Conservation (phyloP, 2,888 invertebrate species). For the Ramazzottius varieornatus region DNA sequence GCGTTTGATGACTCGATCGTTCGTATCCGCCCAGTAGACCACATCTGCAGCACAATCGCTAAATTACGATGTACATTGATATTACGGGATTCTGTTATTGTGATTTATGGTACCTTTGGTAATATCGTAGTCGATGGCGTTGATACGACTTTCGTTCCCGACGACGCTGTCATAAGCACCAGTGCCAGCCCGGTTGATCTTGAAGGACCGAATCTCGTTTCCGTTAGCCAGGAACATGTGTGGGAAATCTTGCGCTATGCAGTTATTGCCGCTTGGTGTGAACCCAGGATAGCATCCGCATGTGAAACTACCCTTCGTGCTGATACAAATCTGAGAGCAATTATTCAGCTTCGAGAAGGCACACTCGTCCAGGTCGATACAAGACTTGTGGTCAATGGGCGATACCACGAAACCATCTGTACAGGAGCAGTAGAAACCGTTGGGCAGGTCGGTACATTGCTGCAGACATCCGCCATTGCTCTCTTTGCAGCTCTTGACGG, state of each 20-base stretch:
- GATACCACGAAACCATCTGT: constrained; percentile 13
- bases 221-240: constrained; percentile 43
- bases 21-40: constrained; percentile 83
- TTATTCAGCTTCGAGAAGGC: constrained; percentile 43
- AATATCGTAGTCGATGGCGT: constrained; percentile 69
- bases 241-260: constrained; percentile 24
- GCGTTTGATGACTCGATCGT: constrained; percentile 62
- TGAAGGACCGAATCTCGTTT: constrained; percentile 38
- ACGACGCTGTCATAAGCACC: constrained; percentile 34
- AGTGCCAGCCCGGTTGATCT: constrained; percentile 31
- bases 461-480: constrained; percentile 61
- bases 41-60: constrained; percentile 33
- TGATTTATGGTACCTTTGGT: constrained; percentile 18
- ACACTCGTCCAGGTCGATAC: constrained; percentile 62
- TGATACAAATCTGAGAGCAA: constrained; percentile 75
- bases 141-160: constrained; percentile 56
- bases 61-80: background rate
- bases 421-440: constrained; percentile 66
- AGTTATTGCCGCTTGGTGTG: constrained; percentile 19
- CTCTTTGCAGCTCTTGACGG: constrained; percentile 11
- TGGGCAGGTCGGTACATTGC: constrained; percentile 56
- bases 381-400: constrained; percentile 13
- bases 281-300: constrained; percentile 44
- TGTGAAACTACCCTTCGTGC: constrained; percentile 61
- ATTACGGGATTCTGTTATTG: no score